Evolutionary conservation across 2,888 invertebrate species (phyloP).

Genomic region (Neria commutata): DNA sequence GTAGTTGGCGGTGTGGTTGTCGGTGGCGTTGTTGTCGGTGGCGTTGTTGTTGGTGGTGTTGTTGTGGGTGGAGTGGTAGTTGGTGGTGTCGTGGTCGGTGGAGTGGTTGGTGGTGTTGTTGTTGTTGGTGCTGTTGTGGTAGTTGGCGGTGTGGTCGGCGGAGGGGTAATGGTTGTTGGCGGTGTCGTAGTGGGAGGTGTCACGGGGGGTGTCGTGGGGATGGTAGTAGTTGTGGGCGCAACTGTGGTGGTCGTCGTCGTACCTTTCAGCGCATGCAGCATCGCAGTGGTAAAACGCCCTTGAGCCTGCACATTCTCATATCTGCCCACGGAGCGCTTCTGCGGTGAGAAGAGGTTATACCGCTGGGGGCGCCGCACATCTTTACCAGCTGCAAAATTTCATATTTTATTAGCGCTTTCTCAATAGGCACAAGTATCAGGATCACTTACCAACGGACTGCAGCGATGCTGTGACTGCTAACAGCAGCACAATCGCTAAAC

Average conservation of each 20-base stretch:
- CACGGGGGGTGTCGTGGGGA: background rate
- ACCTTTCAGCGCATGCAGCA: slow-evolving; percentile 33
- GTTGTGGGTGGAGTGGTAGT: background rate
- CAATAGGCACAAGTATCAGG: background rate
- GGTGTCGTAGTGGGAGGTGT: background rate
- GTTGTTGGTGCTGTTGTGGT: background rate
- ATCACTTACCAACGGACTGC: slow-evolving; percentile 34
- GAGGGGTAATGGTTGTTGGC: background rate
- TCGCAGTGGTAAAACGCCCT: slow-evolving; percentile 34
- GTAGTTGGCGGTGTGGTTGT: slow-evolving; percentile 5
- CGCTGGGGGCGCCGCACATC: slow-evolving; percentile 1
- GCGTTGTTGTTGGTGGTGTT: slow-evolving; percentile 1
- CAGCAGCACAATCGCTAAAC: slow-evolving; percentile 21
- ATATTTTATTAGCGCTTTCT: background rate
- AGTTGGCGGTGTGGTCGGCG: background rate
- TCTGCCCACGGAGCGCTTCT: slow-evolving; percentile 30
- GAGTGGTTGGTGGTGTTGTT: background rate
- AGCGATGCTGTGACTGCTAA: slow-evolving; percentile 34
- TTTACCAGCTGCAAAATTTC: background rate
- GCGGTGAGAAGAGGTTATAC: slow-evolving; percentile 22
- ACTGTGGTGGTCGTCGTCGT: background rate
- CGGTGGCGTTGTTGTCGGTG: slow-evolving; percentile 2
- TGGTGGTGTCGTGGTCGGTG: background rate
- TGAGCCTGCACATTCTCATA: slow-evolving; percentile 32
- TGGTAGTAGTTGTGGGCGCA: slow-evolving; percentile 5